These are phyloP conservation scores for Rotaria socialis DNA, from an alignment of 2,888 invertebrate genomes.

Conservation along the genomic window DNA sequence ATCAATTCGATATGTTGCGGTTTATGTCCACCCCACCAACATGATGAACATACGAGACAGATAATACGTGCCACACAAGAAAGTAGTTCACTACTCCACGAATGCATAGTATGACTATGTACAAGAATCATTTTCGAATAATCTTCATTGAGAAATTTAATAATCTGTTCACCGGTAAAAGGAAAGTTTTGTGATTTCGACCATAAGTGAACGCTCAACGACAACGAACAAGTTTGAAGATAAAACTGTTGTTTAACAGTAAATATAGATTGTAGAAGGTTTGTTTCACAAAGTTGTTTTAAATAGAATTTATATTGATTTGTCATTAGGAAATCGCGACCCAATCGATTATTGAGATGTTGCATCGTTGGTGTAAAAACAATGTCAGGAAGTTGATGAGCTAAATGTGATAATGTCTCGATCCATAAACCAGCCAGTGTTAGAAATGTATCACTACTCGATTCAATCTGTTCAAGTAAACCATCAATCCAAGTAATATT, in stretches of 20 bases:
- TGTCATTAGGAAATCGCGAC: not conserved
- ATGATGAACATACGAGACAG: not conserved
- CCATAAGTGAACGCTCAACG: not conserved
- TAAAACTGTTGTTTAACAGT: not conserved
- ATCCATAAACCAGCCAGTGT: not conserved
- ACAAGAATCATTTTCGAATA: not conserved
- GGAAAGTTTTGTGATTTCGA: not conserved
- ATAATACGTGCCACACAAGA: not conserved
- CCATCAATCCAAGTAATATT: not conserved
- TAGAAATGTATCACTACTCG: not conserved
- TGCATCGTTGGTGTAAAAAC: not conserved
- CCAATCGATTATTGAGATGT: not conserved
- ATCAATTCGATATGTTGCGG: not conserved
- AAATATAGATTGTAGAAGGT: not conserved
- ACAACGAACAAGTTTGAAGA: not conserved
- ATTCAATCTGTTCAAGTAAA: not conserved
- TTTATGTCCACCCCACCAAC: not conserved
- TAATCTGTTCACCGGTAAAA: not conserved
- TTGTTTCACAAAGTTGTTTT: not conserved
- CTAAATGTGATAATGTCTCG: not conserved
- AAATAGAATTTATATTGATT: slow-evolving; percentile 4
- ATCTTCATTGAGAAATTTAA: not conserved
- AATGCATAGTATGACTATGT: not conserved
- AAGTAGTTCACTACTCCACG: not conserved
- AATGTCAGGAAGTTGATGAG: not conserved